Evolutionary conservation across 2,113 vertebrate genomes (phyloP).

Genomic region (Calcarius ornatus): DNA sequence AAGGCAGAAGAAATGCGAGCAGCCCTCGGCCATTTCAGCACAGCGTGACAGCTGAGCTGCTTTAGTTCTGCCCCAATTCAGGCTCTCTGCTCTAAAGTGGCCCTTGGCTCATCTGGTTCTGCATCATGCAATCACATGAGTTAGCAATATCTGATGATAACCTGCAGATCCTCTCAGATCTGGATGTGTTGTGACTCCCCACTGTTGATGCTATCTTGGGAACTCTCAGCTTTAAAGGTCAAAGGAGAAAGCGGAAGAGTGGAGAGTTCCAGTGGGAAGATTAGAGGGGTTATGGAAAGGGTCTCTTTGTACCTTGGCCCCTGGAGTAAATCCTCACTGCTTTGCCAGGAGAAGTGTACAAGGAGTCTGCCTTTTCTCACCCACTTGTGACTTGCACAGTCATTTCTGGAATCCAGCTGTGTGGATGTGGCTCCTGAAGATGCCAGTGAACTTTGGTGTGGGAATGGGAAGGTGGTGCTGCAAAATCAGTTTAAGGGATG

Average conservation of each 20-base stretch:
- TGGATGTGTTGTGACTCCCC: neutral
- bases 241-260: neutral
- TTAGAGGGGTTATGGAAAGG: neutral
- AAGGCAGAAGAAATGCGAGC: slow-evolving; percentile 39
- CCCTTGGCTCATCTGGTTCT: slow-evolving; percentile 25
- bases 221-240: neutral
- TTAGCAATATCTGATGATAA: neutral
- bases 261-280: neutral
- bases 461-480: neutral
- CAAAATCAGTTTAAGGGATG: neutral
- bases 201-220: neutral
- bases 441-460: neutral
- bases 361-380: neutral
- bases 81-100: slow-evolving; percentile 23
- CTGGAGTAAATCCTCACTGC: neutral
- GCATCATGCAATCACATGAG: neutral
- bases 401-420: neutral
- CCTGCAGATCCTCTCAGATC: neutral
- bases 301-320: neutral
- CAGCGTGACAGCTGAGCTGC: slow-evolving; percentile 53
- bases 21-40: slow-evolving; percentile 23
- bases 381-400: neutral
- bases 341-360: neutral
- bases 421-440: neutral
- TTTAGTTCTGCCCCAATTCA: slow-evolving; percentile 68